Percentiles rank a stretch among this genome's conserved stretches.
These are phyloP conservation scores for Seira sanloemensis DNA, from an alignment of 2,888 invertebrate species.

Conservation along the genomic window DNA sequence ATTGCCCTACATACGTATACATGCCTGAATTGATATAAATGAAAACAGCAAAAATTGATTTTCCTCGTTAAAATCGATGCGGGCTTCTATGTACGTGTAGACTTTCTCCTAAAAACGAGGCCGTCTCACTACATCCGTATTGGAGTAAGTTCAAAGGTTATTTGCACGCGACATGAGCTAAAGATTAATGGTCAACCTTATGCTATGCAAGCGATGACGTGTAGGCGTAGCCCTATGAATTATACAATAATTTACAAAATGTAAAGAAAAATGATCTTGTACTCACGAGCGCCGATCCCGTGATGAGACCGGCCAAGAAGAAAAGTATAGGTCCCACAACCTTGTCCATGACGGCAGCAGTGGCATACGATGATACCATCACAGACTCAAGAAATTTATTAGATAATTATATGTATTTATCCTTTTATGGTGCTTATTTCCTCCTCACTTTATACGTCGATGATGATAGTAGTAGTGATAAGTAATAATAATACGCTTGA, in stretches of 20 bases:
- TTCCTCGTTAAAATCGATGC: no score
- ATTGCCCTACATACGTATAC: no score
- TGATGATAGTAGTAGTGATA: background rate
- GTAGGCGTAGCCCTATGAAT: background rate
- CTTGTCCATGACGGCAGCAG: constrained; percentile 60
- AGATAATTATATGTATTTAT: background rate
- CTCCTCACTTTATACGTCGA: background rate
- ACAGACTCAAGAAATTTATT: constrained; percentile 37
- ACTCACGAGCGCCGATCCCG: constrained; percentile 62
- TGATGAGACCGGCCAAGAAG: constrained; percentile 64
- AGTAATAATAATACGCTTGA: background rate
- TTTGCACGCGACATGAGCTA: no score
- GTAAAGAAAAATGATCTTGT: background rate
- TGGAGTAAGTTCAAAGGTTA: no score
- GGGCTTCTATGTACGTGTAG: no score
- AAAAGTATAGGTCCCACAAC: constrained; percentile 64
- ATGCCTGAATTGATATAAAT: no score
- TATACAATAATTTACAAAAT: no score
- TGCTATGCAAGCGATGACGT: no score
- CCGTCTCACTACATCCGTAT: no score
- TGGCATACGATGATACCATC: constrained; percentile 60
- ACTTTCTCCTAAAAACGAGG: no score
- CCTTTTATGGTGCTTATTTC: background rate
- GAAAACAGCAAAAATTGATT: no score
- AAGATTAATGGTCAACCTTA: no score